phyloP scores from a whole-genome alignment of 1,140 invertebrate species.

The Brachystomella parvula region DNA sequence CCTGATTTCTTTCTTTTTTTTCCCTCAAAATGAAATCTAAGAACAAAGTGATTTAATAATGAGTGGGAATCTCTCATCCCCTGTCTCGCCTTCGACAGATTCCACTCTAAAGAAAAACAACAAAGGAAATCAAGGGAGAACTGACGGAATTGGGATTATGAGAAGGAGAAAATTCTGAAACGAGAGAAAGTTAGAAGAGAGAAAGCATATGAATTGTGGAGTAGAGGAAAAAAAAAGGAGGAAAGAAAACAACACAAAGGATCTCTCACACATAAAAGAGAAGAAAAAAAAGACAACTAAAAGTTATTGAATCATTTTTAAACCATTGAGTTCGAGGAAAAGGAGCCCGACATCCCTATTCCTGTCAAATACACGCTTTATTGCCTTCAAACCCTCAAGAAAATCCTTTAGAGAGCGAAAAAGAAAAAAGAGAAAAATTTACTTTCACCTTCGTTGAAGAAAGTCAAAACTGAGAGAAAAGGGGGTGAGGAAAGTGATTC shows the following conservation, averaged over 20 bases:
- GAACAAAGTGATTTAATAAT: too few relatives aligned
- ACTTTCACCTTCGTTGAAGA: slow-evolving; percentile 8
- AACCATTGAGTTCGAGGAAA: slow-evolving; percentile 32
- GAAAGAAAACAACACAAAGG: neutral
- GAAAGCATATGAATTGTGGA: slow-evolving; percentile 5
- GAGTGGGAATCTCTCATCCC: too few relatives aligned
- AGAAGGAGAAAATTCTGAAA: neutral
- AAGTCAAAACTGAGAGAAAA: neutral
- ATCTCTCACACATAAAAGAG: slow-evolving; percentile 8
- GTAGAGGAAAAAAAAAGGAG: slow-evolving; percentile 6
- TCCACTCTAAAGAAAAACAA: slow-evolving; percentile 21
- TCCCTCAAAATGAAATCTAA: too few relatives aligned
- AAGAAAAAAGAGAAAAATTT: neutral
- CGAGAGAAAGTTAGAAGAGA: slow-evolving; percentile 8
- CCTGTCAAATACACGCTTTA: slow-evolving; percentile 38
- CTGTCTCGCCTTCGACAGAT: too few relatives aligned
- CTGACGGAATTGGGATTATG: neutral
- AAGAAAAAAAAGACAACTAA: slow-evolving; percentile 31
- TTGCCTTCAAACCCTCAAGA: slow-evolving; percentile 33
- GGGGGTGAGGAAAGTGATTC: neutral
- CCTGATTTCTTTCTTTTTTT: too few relatives aligned
- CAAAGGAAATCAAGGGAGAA: neutral
- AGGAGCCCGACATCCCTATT: slow-evolving; percentile 29
- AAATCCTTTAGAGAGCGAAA: neutral
- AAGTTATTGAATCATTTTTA: slow-evolving; percentile 39